phyloP scores from a whole-genome alignment of 2,797 vertebrate species.

The Philypnodon macrostomus region DNA sequence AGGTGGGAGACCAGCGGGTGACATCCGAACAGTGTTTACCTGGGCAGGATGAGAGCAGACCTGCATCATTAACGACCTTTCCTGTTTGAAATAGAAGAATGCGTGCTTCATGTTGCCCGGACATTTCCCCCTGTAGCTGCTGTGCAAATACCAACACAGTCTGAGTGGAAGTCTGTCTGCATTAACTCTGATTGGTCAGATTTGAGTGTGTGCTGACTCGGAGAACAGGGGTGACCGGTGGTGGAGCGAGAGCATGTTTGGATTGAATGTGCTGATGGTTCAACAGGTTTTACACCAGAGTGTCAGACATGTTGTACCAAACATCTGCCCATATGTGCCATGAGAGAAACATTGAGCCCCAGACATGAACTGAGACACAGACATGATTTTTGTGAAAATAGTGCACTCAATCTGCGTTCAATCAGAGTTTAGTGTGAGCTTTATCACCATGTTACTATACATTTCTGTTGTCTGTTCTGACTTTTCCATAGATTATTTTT shows the following conservation, averaged over 20 bases:
- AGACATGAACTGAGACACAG: constrained; percentile 13
- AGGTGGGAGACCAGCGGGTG: constrained; percentile 28
- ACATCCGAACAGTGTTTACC: constrained; percentile 52
- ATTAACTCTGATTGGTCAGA: constrained; percentile 28
- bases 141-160: constrained; percentile 45
- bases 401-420: too few relatives aligned
- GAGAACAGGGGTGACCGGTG: constrained; percentile 13
- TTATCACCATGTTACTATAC: too few relatives aligned
- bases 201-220: constrained; percentile 6
- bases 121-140: constrained; percentile 38
- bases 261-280: constrained; percentile 45
- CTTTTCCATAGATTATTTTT: too few relatives aligned
- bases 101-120: constrained; percentile 20
- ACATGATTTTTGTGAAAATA: constrained; percentile 27
- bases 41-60: constrained; percentile 33
- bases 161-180: constrained; percentile 29
- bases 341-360: constrained; percentile 17
- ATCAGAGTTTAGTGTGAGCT: too few relatives aligned
- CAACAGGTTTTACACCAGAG: constrained; percentile 49
- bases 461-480: too few relatives aligned
- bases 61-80: constrained; percentile 43
- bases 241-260: constrained; percentile 25
- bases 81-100: constrained; percentile 48
- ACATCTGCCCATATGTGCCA: constrained; percentile 43
- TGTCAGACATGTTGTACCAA: constrained; percentile 45